phyloP scores from a whole-genome alignment of 2,888 invertebrate genomes.

The Tupiocoris notatus region DNA sequence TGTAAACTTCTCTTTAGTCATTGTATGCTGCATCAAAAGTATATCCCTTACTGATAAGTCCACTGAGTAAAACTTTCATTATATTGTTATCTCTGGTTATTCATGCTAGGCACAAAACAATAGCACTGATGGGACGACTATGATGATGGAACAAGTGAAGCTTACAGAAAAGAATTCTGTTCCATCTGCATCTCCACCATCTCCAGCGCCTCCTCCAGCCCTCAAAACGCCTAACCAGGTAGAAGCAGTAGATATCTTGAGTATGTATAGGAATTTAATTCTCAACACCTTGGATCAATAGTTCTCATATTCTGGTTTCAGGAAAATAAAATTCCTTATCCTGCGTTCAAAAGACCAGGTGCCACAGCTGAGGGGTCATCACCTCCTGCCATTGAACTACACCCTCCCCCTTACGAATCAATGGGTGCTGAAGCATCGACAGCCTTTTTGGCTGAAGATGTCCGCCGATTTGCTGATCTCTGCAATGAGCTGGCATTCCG shows the following conservation, averaged over 20 bases:
- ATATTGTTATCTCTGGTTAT: neutral
- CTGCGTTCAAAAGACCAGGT: slow-evolving; percentile 1
- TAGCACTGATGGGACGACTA: slow-evolving; percentile 17
- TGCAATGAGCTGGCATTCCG: slow-evolving; percentile 83
- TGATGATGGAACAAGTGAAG: slow-evolving; percentile 28
- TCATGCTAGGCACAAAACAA: neutral
- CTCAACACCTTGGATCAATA: neutral
- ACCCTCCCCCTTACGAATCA: slow-evolving; percentile 61
- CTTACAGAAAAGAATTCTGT: slow-evolving; percentile 6
- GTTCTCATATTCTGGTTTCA: neutral
- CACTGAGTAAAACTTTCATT: too few species aligned
- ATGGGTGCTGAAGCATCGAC: slow-evolving; percentile 76
- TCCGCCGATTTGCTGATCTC: slow-evolving; percentile 72
- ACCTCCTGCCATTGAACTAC: slow-evolving; percentile 57
- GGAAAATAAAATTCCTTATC: slow-evolving; percentile 8
- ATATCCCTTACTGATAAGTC: too few species aligned
- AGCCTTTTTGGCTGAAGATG: slow-evolving; percentile 68
- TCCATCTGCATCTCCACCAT: neutral
- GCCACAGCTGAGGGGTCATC: slow-evolving; percentile 32
- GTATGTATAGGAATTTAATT: too few species aligned
- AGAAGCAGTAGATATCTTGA: too few species aligned
- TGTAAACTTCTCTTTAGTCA: too few species aligned
- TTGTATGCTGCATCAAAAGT: too few species aligned
- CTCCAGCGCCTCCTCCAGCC: neutral
- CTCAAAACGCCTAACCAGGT: slow-evolving; percentile 2